phyloP scores from a whole-genome alignment of 1,140 invertebrate species.

The Aphelenchoides besseyi region DNA sequence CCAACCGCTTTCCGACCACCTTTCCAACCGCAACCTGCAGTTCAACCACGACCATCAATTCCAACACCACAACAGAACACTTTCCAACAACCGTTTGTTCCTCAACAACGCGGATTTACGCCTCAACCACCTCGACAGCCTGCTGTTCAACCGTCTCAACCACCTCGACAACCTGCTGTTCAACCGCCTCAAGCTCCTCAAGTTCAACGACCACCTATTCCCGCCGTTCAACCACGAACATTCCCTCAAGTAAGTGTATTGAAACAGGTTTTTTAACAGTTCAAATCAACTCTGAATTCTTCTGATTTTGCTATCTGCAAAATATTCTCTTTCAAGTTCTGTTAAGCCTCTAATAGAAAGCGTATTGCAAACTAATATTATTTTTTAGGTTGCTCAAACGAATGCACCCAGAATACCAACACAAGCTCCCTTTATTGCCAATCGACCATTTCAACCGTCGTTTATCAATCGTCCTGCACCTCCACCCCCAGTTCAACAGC shows the following conservation, averaged over 20 bases:
- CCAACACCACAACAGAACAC: constrained; percentile 25
- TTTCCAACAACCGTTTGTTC: constrained; percentile 2
- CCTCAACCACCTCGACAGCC: background rate
- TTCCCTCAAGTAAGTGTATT: constrained; percentile 11
- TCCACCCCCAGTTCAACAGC: constrained; percentile 3
- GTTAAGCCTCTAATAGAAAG: too few relatives aligned
- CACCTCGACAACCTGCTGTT: constrained; percentile 12
- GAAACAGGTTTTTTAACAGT: constrained; percentile 9
- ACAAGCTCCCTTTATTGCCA: too few relatives aligned
- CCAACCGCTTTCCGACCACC: background rate
- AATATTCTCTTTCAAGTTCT: too few relatives aligned
- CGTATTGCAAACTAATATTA: too few relatives aligned
- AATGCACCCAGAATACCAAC: too few relatives aligned
- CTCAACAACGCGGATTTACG: background rate
- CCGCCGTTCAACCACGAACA: constrained; percentile 1
- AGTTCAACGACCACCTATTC: constrained; percentile 19
- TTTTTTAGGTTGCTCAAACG: too few relatives aligned
- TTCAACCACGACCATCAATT: constrained; percentile 29
- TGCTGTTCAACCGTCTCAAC: constrained; percentile 26
- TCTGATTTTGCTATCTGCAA: too few relatives aligned
- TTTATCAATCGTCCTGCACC: constrained; percentile 29
- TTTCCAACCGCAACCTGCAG: constrained; percentile 23
- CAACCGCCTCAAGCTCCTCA: constrained; percentile 33
- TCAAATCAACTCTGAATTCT: too few relatives aligned
- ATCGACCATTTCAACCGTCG: constrained; percentile 20